A percentile compares a stretch with the other conserved stretches of the same genome.
Evolutionary conservation across 2,797 vertebrate species (phyloP).

Genomic region (Chelon auratus): DNA sequence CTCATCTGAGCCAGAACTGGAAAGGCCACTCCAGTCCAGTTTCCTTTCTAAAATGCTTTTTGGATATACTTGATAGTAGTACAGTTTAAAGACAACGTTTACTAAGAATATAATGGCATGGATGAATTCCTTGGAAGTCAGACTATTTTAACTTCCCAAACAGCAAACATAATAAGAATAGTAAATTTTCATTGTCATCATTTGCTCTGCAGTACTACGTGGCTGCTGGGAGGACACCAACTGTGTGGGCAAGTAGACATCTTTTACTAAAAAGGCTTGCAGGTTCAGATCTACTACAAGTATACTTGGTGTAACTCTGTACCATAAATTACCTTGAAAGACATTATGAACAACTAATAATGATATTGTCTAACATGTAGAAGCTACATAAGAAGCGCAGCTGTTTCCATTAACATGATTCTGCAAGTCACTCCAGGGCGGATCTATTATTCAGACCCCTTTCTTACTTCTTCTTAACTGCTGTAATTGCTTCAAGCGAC

Average conservation of each 20-base stretch:
- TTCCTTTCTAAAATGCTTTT: too few relatives aligned
- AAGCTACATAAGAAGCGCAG: not conserved
- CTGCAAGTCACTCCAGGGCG: constrained; percentile 8
- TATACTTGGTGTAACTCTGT: constrained; percentile 15
- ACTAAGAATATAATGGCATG: not conserved
- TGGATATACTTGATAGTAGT: constrained; percentile 12
- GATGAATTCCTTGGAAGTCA: not conserved
- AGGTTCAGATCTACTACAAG: constrained; percentile 15
- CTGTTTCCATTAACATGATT: constrained; percentile 14
- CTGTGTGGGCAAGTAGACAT: constrained; percentile 33
- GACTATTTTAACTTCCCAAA: constrained; percentile 1
- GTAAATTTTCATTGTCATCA: not conserved
- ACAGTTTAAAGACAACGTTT: constrained; percentile 18
- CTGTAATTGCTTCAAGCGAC: constrained; percentile 36
- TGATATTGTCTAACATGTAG: not conserved
- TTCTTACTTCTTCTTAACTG: not conserved
- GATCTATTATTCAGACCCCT: constrained; percentile 23
- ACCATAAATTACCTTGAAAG: constrained; percentile 3
- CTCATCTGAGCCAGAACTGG: too few relatives aligned
- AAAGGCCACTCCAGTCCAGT: too few relatives aligned
- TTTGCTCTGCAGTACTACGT: constrained; percentile 9
- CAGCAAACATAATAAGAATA: not conserved
- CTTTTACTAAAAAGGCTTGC: constrained; percentile 42
- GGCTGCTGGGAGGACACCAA: constrained; percentile 38
- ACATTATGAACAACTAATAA: constrained; percentile 4